These are phyloP conservation scores for Papilio xuthus DNA, from an alignment of 1,140 invertebrate genomes.

Conservation along the genomic window DNA sequence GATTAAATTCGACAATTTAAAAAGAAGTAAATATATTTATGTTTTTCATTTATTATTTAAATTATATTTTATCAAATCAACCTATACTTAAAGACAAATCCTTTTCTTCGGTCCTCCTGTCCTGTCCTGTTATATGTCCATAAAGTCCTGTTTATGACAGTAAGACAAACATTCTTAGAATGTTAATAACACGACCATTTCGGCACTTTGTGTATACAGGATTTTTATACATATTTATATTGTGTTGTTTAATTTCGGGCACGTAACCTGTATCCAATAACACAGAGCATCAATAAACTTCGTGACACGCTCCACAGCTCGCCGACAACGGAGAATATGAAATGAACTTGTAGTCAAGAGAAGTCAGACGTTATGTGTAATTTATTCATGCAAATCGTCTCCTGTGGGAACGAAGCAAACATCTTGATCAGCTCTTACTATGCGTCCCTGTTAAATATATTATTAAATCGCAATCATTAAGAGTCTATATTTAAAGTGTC, in stretches of 20 bases:
- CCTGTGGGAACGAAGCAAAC: conserved; percentile 42
- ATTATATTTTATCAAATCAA: too few species aligned
- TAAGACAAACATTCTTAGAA: neutral
- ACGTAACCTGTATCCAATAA: conserved; percentile 41
- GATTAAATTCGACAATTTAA: too few species aligned
- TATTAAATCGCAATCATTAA: conserved; percentile 11
- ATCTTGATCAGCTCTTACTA: conserved; percentile 30
- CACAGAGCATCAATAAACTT: conserved; percentile 39
- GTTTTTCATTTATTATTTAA: neutral
- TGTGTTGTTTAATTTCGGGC: conserved; percentile 44
- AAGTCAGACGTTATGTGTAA: conserved; percentile 41
- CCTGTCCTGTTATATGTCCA: too few species aligned
- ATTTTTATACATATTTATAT: conserved; percentile 30
- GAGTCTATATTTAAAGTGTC: conserved; percentile 1
- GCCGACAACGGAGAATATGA: conserved; percentile 45
- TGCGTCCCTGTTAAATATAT: conserved; percentile 17
- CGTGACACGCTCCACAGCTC: conserved; percentile 45
- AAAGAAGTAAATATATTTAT: neutral
- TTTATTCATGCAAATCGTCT: conserved; percentile 43
- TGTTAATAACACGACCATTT: neutral
- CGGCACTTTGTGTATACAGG: neutral
- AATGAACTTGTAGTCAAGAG: conserved; percentile 45
- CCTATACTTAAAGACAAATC: neutral
- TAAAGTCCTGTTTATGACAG: neutral
- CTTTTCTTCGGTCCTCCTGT: too few species aligned